Evolutionary conservation across 1,140 invertebrate genomes (phyloP).

Genomic region (Trinorchestia longiramus): DNA sequence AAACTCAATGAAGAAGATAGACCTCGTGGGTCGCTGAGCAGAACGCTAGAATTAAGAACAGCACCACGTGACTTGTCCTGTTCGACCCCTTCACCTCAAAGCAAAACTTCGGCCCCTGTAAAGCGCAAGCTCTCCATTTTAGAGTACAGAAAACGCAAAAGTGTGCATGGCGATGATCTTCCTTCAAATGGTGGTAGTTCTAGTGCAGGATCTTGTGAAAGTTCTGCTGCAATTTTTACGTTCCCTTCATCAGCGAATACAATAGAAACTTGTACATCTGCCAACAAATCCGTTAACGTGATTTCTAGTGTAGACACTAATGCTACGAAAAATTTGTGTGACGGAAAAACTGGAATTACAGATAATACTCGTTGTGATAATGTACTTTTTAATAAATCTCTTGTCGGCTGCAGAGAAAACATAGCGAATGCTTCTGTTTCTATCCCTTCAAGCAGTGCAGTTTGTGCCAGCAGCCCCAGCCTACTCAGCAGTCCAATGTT

Average conservation of each 20-base stretch:
- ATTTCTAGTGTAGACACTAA: not conserved
- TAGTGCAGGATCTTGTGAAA: not conserved
- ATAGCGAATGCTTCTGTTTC: not conserved
- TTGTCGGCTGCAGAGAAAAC: not conserved
- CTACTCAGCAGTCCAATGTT: not conserved
- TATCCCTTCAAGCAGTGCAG: not conserved
- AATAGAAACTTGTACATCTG: not conserved
- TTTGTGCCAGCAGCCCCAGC: not conserved
- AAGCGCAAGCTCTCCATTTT: conserved; percentile 57
- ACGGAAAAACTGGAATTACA: not conserved
- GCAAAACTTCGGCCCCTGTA: conserved; percentile 43
- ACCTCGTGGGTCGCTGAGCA: not conserved
- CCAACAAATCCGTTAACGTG: not conserved
- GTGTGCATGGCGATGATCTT: conserved; percentile 65
- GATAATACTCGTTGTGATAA: not conserved
- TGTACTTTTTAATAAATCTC: not conserved
- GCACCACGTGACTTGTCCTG: not conserved
- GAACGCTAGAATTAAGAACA: conserved; percentile 14
- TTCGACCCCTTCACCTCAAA: conserved; percentile 15
- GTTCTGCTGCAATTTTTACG: not conserved
- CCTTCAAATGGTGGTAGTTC: not conserved
- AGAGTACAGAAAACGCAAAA: conserved; percentile 59
- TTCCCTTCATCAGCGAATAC: not conserved
- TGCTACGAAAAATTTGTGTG: not conserved
- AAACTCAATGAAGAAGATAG: conserved; percentile 32